Percentiles rank a stretch among this genome's conserved stretches.
Evolutionary conservation across 2,797 vertebrate species (phyloP).

Genomic region (Tragelaphus eurycerus): DNA sequence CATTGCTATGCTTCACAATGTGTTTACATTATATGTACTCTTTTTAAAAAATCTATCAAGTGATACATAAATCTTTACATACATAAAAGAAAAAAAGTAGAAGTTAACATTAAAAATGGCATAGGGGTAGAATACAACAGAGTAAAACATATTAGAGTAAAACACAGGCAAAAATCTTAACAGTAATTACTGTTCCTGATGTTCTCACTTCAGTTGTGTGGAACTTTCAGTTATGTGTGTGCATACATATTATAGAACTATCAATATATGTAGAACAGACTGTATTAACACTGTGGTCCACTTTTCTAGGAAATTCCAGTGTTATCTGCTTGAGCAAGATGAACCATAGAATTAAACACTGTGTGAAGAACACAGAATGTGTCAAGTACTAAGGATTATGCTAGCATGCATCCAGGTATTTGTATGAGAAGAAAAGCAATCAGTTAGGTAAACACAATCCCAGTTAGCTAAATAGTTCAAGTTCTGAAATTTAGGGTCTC

Average conservation of each 20-base stretch:
- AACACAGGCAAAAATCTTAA: neutral
- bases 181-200: neutral
- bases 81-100: neutral
- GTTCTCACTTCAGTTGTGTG: neutral
- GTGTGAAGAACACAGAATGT: neutral
- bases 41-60: neutral
- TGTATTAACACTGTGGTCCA: neutral
- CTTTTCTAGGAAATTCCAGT: neutral
- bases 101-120: neutral
- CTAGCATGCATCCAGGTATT: neutral
- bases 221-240: neutral
- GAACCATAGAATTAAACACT: neutral
- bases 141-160: neutral
- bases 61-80: neutral
- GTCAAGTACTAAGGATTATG: neutral
- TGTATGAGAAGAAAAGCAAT: neutral
- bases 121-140: neutral
- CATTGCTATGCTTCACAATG: neutral
- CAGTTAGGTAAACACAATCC: neutral
- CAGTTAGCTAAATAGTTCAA: neutral
- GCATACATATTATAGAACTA: neutral
- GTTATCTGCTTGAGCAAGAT: neutral
- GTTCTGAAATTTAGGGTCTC: neutral
- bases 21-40: neutral
- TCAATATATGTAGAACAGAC: neutral